These are phyloP conservation scores for Datnioides undecimradiatus DNA, from an alignment of 2,113 vertebrate genomes.

Conservation along the genomic window DNA sequence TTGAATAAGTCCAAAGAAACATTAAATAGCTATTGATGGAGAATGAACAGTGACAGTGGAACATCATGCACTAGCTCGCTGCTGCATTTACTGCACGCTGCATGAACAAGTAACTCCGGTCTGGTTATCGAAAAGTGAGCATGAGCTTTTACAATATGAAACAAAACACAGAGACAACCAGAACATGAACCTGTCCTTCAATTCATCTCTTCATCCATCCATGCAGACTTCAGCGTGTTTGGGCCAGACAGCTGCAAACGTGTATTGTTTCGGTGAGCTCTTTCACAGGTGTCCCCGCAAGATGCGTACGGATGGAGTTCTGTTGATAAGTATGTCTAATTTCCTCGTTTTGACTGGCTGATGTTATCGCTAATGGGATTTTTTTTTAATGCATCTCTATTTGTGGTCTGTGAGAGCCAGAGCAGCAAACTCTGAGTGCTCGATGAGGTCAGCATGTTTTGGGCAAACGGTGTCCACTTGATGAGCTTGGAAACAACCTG, in stretches of 20 bases:
- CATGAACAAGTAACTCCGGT: not conserved
- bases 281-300: constrained; percentile 27
- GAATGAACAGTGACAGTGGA: not conserved
- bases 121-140: not conserved
- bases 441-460: constrained; percentile 32
- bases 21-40: not conserved
- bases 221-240: not conserved
- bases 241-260: no score
- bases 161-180: not conserved
- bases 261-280: no score
- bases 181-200: not conserved
- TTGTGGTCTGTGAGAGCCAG: constrained; percentile 66
- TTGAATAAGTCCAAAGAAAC: not conserved
- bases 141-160: not conserved
- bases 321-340: constrained; percentile 71
- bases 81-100: not conserved
- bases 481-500: not conserved
- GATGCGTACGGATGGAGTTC: constrained; percentile 42
- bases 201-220: not conserved
- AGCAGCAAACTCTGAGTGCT: constrained; percentile 37
- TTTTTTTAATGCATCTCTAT: constrained; percentile 75
- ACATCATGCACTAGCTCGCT: not conserved
- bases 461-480: constrained; percentile 7
- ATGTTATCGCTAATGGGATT: constrained; percentile 71
- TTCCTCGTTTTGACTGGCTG: constrained; percentile 69